Percentiles rank a stretch among this genome's conserved stretches.
phyloP scores from a whole-genome alignment of 2,888 invertebrate genomes.

The Zaprionus lineosus region DNA sequence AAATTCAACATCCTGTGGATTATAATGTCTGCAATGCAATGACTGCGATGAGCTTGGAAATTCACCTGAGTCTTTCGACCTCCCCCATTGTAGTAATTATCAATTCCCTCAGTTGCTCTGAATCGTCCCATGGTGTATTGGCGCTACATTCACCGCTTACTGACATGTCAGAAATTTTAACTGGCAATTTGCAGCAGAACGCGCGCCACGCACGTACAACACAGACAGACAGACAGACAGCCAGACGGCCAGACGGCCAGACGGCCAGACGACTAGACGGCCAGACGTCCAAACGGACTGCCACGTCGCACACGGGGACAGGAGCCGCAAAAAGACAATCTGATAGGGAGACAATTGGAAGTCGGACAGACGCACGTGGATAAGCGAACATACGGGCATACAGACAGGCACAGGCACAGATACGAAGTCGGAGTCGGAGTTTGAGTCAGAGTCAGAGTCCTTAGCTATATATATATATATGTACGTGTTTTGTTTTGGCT shows the following conservation, averaged over 20 bases:
- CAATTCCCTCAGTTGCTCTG: background rate
- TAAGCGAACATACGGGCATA: background rate
- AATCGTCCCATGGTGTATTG: conserved; percentile 52
- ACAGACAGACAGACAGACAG: conserved; percentile 17
- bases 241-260: too few species aligned
- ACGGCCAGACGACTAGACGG: conserved; percentile 8
- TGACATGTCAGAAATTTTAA: conserved; percentile 78
- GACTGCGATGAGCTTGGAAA: too few species aligned
- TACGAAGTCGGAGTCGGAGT: too few species aligned
- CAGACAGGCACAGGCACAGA: conserved; percentile 16
- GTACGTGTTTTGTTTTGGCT: too few species aligned
- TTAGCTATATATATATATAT: conserved; percentile 30
- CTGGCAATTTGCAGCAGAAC: conserved; percentile 74
- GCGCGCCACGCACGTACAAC: conserved; percentile 62
- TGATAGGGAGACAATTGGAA: conserved; percentile 27
- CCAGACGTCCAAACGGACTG: conserved; percentile 21
- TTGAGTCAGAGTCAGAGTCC: conserved; percentile 39
- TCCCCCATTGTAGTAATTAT: too few species aligned
- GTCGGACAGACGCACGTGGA: background rate
- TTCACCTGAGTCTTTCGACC: too few species aligned
- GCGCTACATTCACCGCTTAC: conserved; percentile 54
- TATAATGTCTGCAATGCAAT: too few species aligned
- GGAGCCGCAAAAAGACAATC: conserved; percentile 43
- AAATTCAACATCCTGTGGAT: too few species aligned
- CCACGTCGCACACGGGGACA: conserved; percentile 8